These are phyloP conservation scores for Myotis pilosus DNA, from an alignment of 2,797 vertebrate genomes.

Conservation along the genomic window DNA sequence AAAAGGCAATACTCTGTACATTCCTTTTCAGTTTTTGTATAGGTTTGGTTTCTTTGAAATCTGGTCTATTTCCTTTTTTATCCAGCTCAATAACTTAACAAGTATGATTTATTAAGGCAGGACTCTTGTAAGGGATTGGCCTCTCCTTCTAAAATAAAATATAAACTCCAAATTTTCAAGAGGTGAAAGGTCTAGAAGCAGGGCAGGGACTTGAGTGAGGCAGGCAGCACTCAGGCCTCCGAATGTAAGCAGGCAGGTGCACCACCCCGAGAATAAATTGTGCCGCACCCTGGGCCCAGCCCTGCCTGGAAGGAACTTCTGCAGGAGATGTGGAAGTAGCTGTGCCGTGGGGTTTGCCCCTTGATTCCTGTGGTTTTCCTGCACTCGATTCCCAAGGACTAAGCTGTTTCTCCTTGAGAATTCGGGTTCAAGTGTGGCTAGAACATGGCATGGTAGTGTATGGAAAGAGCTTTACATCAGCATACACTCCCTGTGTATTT, in stretches of 20 bases:
- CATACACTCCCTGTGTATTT: background rate
- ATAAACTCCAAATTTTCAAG: background rate
- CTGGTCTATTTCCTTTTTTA: conserved; percentile 14
- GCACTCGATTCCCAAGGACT: background rate
- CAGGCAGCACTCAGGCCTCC: background rate
- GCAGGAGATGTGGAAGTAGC: background rate
- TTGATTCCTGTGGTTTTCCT: background rate
- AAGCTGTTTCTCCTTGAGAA: background rate
- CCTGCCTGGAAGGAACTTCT: background rate
- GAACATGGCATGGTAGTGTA: background rate
- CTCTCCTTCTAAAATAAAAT: conserved; percentile 38
- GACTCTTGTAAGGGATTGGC: background rate
- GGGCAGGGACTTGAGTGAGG: background rate
- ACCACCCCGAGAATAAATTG: too few species aligned
- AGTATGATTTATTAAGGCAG: background rate
- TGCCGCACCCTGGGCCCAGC: accelerated
- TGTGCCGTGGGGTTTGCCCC: background rate
- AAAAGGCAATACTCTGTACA: background rate
- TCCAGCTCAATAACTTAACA: background rate
- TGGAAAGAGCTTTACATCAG: background rate
- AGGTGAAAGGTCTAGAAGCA: background rate
- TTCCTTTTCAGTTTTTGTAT: background rate
- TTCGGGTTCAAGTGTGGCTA: background rate
- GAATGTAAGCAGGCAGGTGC: background rate
- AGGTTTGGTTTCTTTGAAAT: conserved; percentile 29